Evolutionary conservation across 2,113 vertebrate genomes (phyloP), one percentile per base, ranked within the genome.

Genomic region (Scolopax mira): DNA sequence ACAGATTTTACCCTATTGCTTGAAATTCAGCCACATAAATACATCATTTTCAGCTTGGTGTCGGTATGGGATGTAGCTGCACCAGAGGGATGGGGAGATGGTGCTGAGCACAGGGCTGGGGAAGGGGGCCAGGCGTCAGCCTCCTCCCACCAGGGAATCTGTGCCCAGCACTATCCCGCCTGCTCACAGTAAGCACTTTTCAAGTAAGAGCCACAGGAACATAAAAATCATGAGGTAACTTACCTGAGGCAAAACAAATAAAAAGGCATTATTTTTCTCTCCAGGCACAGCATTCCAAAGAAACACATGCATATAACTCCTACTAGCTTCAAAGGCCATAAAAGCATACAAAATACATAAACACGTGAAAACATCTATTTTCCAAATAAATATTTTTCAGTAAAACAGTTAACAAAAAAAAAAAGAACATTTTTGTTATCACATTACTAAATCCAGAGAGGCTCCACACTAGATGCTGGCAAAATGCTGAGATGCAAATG

Each of bases 221-320:
- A 87, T 5, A 71, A 71, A 84, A 87, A 92, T 69, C 61, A n/a
- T 7, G 13, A 87, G 64, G 60, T 46, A 93, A 91, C 70, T 85
- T 46, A 92, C 65, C 92, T 82, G 69, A 90, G 79, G 86, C 80
- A 89, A 94, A 93, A 87, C 30, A 85, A 39, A 64, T 13, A 65
- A 86, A 94, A 85, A 37, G 4, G 7, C 42, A 42, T 42, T 92
- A 64, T 64, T 94, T 80, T 75, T 30, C 44, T 64, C 52, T 92
- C 48, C 52, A 75, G 66, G 21, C 31, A 87, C 37, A 24, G 28
- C 35, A 69, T 75, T 79, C 17, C 80, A 87, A 41, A 57, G 31
- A 81, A 95, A 85, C 18, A 11, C 18, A 81, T 21, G 48, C 21
- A 86, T 24, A 4, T 41, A 65, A 93, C 37, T 85, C 66, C 62